Base-by-base conservation (phyloP, 2,797 vertebrate species). In the Dipus sagitta region DNA sequence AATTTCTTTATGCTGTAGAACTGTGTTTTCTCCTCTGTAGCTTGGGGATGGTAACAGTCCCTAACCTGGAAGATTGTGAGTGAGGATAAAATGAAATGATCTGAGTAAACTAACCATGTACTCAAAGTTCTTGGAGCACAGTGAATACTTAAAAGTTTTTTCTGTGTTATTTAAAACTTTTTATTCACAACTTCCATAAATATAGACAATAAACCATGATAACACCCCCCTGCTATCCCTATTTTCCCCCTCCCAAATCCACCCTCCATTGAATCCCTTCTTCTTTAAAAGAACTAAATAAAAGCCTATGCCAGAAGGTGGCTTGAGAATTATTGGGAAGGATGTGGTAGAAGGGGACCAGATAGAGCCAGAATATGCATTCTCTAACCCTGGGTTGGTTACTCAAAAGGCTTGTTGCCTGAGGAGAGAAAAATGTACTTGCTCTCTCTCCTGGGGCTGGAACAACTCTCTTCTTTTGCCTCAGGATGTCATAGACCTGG, bases 81-180 rank as follows among this genome's bases (percentile, higher is more conserved):
- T 58, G 77, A 89, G 68, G 65, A 86, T n/a, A 84, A 86, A 93
- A 91, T 30, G 14, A 68, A 12, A 34, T 80, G 6, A 23, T 83
- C 2, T 28, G 80, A 84, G 42, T 32, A 26, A 80, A 88, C 23
- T 71, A 12, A 30, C 47, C 30, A 81, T 71, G 68, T 20, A 2
- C 26, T 18, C 67, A 3, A 62, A 87, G 30, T 32, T 74, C 18
- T 65, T 93, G 67, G 24, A 23, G 30, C 38, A n/a, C 3, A 74
- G 30, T 70, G 82, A 92, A 52, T 60, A 47, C 3, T 60, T 81
- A 60, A 42, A 26, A 32, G 26, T 8, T 38, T 86, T 62, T 67
- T 58, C 54, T 58, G 11, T 58, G 47, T 47, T 47, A 47, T 47
- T 47, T 47, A 47, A 47, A 58, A 58, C 54, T 58, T 58, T 58